Percentiles rank a stretch among this genome's conserved stretches.
These are phyloP conservation scores for Adelges cooleyi DNA, from an alignment of 1,140 invertebrate species.

Conservation along the genomic window DNA sequence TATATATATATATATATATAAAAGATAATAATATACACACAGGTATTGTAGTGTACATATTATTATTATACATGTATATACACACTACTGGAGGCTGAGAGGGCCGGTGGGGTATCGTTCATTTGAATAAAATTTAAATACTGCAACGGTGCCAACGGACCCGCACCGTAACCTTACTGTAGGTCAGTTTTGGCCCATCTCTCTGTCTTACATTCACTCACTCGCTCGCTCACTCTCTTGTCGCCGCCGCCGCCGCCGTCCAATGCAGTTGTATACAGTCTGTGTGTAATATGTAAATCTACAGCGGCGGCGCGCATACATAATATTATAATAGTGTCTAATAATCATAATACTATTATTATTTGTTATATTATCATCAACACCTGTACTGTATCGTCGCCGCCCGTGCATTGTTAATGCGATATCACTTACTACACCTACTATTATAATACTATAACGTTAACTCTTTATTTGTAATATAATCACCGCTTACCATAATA, in stretches of 20 bases:
- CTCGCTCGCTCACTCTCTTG: neutral
- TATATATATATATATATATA: neutral
- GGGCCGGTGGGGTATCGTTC: neutral
- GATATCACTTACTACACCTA: too few relatives aligned
- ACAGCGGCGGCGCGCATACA: neutral
- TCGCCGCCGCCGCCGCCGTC: neutral
- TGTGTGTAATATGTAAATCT: neutral
- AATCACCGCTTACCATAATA: too few relatives aligned
- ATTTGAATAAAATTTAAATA: conserved; percentile 29
- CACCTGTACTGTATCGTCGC: too few relatives aligned
- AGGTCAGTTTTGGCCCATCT: conserved; percentile 21
- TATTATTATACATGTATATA: neutral
- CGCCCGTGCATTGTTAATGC: too few relatives aligned
- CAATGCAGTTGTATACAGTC: neutral
- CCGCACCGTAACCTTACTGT: neutral
- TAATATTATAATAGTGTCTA: too few relatives aligned
- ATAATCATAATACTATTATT: too few relatives aligned
- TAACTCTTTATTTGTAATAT: too few relatives aligned
- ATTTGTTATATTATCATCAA: too few relatives aligned
- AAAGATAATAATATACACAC: too few relatives aligned
- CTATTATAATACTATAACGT: too few relatives aligned
- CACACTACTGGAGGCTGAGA: neutral
- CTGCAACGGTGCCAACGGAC: conserved; percentile 9
- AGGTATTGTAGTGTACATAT: too few relatives aligned
- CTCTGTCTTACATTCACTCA: neutral